Evolutionary conservation across 1,140 invertebrate genomes (phyloP).

Genomic region (Charaxes varanes): DNA sequence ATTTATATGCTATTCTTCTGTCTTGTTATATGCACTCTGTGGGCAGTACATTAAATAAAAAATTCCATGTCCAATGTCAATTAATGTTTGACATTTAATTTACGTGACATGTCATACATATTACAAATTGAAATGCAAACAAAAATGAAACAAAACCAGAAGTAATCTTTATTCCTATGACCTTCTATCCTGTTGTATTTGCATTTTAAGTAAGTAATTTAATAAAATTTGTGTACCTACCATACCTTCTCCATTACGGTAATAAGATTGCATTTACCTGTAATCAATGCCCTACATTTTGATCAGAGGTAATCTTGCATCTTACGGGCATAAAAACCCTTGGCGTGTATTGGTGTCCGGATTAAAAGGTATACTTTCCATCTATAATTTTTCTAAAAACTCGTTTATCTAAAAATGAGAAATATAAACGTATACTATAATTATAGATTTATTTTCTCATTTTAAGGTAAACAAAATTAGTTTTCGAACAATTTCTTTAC

Average conservation of each 20-base stretch:
- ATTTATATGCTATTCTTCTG: too few relatives aligned
- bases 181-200: constrained; percentile 4
- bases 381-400: constrained; percentile 13
- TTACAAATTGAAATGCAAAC: too few relatives aligned
- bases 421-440: constrained; percentile 2
- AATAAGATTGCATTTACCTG: constrained; percentile 33
- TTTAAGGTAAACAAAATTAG: constrained; percentile 22
- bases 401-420: constrained; percentile 31
- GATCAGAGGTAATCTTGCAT: constrained; percentile 89
- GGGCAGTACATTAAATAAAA: too few relatives aligned
- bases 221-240: constrained; percentile 6
- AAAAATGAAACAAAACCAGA: too few relatives aligned
- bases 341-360: constrained; percentile 89
- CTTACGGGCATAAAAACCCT: constrained; percentile 87
- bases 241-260: constrained; percentile 10
- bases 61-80: too few relatives aligned
- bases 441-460: constrained; percentile 19
- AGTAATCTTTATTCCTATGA: neutral
- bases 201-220: constrained; percentile 21
- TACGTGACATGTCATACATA: too few relatives aligned
- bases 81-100: too few relatives aligned
- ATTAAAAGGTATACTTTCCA: constrained; percentile 79
- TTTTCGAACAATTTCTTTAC: too few relatives aligned
- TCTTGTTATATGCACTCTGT: too few relatives aligned
- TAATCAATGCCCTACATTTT: constrained; percentile 90